Conservation (phyloP, 2,888 invertebrate species). For the Meandrusa payeni region DNA sequence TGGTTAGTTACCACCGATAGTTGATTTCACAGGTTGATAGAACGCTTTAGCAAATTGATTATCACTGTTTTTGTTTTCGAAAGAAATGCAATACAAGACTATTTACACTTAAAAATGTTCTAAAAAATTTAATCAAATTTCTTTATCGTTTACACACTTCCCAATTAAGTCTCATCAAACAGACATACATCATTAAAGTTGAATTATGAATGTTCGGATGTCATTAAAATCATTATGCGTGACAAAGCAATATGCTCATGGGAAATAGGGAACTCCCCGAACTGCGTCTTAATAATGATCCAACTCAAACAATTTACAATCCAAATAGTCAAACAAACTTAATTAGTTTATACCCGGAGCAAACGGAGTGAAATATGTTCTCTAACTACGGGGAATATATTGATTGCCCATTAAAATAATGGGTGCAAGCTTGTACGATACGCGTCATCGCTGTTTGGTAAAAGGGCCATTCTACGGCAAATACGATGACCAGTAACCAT, state of each 20-base stretch:
- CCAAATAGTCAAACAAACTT: conserved; percentile 73
- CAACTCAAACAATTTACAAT: conserved; percentile 69
- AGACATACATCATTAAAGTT: conserved; percentile 16
- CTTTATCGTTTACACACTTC: too few relatives aligned
- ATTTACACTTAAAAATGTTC: too few relatives aligned
- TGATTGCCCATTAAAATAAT: conserved; percentile 73
- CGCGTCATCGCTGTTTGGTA: conserved; percentile 48
- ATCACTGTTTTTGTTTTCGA: too few relatives aligned
- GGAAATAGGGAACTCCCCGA: conserved; percentile 51
- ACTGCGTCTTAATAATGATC: conserved; percentile 62
- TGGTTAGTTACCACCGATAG: too few relatives aligned
- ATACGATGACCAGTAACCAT: conserved; percentile 28
- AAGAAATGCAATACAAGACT: too few relatives aligned
- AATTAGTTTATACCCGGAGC: conserved; percentile 60
- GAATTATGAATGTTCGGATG: conserved; percentile 22
- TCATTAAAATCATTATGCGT: conserved; percentile 31
- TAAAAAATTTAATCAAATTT: too few relatives aligned
- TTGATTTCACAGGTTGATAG: too few relatives aligned
- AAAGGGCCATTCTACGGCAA: conserved; percentile 49
- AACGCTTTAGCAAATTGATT: too few relatives aligned
- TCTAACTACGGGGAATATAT: conserved; percentile 63
- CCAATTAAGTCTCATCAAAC: too few relatives aligned
- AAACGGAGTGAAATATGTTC: conserved; percentile 59
- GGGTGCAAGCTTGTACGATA: conserved; percentile 58
- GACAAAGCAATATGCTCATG: conserved; percentile 37